Percentiles rank a stretch among this genome's conserved stretches.
phyloP scores from a whole-genome alignment of 2,113 vertebrate genomes.

The Hydrolagus affinis region DNA sequence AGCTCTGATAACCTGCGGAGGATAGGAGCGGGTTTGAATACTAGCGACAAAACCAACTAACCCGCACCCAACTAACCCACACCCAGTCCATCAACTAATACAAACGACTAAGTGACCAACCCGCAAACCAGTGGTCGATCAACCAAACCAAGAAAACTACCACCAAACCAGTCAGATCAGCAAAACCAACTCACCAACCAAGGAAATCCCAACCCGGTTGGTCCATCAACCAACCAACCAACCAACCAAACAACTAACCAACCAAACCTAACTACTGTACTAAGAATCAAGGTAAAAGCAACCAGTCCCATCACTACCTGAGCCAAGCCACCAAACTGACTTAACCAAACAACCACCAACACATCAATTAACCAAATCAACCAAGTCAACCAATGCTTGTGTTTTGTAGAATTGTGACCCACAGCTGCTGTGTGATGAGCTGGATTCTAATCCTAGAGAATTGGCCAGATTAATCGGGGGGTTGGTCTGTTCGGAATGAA shows the following conservation, averaged over 20 bases:
- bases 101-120: neutral
- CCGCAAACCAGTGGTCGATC: neutral
- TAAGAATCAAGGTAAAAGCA: neutral
- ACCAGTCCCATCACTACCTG: neutral
- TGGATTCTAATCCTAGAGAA: neutral
- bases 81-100: neutral
- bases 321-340: neutral
- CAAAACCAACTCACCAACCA: neutral
- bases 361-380: neutral
- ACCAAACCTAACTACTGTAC: too few species aligned
- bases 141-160: neutral
- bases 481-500: neutral
- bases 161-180: neutral
- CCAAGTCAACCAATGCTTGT: neutral
- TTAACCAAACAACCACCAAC: neutral
- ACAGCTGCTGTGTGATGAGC: neutral
- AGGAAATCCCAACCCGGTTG: neutral
- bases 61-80: neutral
- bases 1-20: constrained; percentile 3
- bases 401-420: neutral
- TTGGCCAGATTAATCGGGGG: neutral
- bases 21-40: neutral
- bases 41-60: neutral
- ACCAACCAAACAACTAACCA: neutral
- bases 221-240: neutral